These are phyloP conservation scores for Progne subis DNA, from an alignment of 2,113 vertebrate genomes.

Conservation along the genomic window DNA sequence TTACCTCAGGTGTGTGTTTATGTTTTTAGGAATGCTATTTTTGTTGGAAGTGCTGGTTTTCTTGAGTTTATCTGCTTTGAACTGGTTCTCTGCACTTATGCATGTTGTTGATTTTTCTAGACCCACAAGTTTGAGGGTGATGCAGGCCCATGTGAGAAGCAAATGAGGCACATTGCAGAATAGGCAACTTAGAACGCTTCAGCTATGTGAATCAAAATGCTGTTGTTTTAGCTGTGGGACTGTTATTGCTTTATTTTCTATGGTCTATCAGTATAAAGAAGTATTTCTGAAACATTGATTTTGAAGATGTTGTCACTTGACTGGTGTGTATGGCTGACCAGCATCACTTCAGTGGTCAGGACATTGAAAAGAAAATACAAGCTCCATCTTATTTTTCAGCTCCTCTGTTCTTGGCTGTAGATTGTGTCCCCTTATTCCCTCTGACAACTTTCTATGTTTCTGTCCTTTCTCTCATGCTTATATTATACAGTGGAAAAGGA, in stretches of 20 bases:
- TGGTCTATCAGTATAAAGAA: not conserved
- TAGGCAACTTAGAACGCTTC: not conserved
- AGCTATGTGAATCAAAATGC: not conserved
- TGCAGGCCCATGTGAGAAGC: not conserved
- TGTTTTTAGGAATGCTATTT: not conserved
- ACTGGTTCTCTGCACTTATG: not conserved
- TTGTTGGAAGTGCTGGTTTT: not conserved
- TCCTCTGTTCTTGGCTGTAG: not conserved
- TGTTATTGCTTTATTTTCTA: not conserved
- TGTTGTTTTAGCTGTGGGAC: not conserved
- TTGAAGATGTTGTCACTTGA: not conserved
- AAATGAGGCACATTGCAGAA: not conserved
- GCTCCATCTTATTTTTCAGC: not conserved
- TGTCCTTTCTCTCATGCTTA: not conserved
- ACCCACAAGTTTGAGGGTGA: not conserved
- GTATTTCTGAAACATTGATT: not conserved
- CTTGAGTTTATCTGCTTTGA: not conserved
- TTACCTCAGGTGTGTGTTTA: not conserved
- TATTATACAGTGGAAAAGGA: not conserved
- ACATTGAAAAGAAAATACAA: not conserved
- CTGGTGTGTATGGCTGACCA: not conserved
- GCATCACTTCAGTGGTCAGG: not conserved
- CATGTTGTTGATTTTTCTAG: not conserved
- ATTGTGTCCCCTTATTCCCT: not conserved
- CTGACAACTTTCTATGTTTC: not conserved